Conservation (phyloP, 2,888 invertebrate genomes). For the Plusia festucae region DNA sequence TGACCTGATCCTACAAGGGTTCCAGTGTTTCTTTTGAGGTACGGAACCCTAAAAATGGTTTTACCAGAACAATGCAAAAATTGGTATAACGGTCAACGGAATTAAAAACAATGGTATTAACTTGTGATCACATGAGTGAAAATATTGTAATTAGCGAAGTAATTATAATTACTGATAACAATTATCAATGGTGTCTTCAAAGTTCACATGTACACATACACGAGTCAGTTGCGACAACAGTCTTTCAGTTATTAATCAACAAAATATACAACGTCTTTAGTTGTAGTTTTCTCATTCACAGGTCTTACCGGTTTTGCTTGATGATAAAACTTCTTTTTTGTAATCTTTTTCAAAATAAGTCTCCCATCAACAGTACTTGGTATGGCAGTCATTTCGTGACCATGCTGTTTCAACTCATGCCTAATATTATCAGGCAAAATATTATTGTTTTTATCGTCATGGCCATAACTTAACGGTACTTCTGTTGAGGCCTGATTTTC, state of each 20-base stretch:
- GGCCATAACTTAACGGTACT: no score
- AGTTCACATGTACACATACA: not conserved
- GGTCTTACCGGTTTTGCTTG: slow-evolving; percentile 67
- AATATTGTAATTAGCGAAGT: no score
- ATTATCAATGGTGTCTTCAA: no score
- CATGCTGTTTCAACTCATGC: not conserved
- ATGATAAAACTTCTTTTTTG: slow-evolving; percentile 59
- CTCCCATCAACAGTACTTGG: not conserved
- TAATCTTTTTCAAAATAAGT: slow-evolving; percentile 29
- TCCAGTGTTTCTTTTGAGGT: no score
- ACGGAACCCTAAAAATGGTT: no score
- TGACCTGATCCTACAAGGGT: no score
- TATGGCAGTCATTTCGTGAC: not conserved
- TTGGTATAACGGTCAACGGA: no score
- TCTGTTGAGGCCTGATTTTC: not conserved
- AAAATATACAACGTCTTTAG: slow-evolving; percentile 62
- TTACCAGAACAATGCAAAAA: no score
- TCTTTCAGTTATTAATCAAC: slow-evolving; percentile 51
- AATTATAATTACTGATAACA: no score
- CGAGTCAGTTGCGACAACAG: not conserved
- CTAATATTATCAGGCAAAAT: no score
- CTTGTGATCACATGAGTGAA: no score
- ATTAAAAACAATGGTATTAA: no score
- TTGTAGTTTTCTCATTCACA: slow-evolving; percentile 52
- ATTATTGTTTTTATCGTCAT: not conserved